phyloP scores from a whole-genome alignment of 2,113 vertebrate genomes.

The Entosphenus tridentatus region DNA sequence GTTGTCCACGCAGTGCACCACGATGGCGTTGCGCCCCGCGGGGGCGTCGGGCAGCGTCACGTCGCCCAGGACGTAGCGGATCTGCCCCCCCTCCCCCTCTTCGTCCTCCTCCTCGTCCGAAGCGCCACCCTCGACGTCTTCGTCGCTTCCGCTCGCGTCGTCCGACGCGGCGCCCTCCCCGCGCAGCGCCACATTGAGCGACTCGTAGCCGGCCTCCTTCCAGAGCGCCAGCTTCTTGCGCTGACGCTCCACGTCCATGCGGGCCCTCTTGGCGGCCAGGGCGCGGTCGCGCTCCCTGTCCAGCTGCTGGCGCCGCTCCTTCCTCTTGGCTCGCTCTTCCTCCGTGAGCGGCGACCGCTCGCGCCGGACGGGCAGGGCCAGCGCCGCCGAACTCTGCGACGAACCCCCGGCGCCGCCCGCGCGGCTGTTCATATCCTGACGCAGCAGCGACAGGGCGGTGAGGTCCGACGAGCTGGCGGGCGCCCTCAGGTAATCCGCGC shows the following conservation, averaged over 20 bases:
- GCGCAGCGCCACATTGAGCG: not conserved
- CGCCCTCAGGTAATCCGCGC: too few species aligned
- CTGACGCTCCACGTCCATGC: slow-evolving; percentile 32
- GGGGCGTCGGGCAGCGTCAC: slow-evolving; percentile 50
- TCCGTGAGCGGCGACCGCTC: too few species aligned
- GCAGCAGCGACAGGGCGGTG: too few species aligned
- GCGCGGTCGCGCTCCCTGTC: too few species aligned
- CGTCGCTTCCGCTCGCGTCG: slow-evolving; percentile 9
- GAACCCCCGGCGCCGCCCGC: too few species aligned
- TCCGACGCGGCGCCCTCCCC: not conserved
- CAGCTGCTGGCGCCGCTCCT: too few species aligned
- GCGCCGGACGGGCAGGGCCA: too few species aligned
- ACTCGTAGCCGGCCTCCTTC: not conserved
- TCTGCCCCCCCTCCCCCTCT: slow-evolving; percentile 16
- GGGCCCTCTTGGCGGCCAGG: slow-evolving; percentile 22
- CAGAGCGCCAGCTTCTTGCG: slow-evolving; percentile 11
- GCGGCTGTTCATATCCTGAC: too few species aligned
- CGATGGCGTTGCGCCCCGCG: slow-evolving; percentile 32
- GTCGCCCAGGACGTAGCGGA: slow-evolving; percentile 52
- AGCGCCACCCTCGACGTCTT: slow-evolving; percentile 32
- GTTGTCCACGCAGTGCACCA: slow-evolving; percentile 73
- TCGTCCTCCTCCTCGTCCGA: slow-evolving; percentile 18
- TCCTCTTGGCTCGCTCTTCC: too few species aligned
- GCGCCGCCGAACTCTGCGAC: too few species aligned
- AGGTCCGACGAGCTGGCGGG: too few species aligned